phyloP scores from a whole-genome alignment of 2,888 invertebrate genomes.

The Abrostola tripartita region DNA sequence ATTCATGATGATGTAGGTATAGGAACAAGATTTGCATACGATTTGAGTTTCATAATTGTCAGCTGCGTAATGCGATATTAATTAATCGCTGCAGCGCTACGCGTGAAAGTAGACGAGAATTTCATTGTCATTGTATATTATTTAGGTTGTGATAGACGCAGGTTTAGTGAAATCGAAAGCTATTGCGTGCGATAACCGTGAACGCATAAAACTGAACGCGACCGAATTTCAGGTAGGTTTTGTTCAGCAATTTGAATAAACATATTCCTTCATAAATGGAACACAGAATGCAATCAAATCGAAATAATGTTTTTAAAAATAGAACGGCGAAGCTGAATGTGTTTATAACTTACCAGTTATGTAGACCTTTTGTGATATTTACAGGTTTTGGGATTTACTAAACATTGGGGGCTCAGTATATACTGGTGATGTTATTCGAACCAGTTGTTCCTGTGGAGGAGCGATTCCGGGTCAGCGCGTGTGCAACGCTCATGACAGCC shows the following conservation, averaged over 20 bases:
- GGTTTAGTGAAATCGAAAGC: conserved; percentile 48
- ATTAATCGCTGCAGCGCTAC: conserved; percentile 54
- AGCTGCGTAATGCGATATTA: conserved; percentile 44
- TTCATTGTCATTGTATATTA: conserved; percentile 53
- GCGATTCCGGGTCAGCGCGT: conserved; percentile 73
- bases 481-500: conserved; percentile 62
- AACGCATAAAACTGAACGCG: conserved; percentile 34
- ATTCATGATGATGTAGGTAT: not conserved
- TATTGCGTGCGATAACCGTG: conserved; percentile 33
- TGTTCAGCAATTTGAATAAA: conserved; percentile 14
- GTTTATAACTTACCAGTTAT: conserved; percentile 50
- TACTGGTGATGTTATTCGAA: conserved; percentile 61
- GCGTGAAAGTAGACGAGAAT: conserved; percentile 60
- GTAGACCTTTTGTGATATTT: conserved; percentile 36
- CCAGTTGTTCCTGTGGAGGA: conserved; percentile 64
- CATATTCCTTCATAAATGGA: conserved; percentile 48
- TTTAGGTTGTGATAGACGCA: conserved; percentile 41
- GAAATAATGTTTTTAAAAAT: conserved; percentile 65
- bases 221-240: conserved; percentile 14
- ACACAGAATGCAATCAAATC: conserved; percentile 55
- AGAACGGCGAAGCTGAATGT: conserved; percentile 58
- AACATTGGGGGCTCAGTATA: conserved; percentile 53
- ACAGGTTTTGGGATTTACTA: conserved; percentile 9
- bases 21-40: conserved; percentile 38
- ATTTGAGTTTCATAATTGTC: conserved; percentile 33